Evolutionary conservation across 2,113 vertebrate genomes (phyloP).

Genomic region (Mobula birostris): DNA sequence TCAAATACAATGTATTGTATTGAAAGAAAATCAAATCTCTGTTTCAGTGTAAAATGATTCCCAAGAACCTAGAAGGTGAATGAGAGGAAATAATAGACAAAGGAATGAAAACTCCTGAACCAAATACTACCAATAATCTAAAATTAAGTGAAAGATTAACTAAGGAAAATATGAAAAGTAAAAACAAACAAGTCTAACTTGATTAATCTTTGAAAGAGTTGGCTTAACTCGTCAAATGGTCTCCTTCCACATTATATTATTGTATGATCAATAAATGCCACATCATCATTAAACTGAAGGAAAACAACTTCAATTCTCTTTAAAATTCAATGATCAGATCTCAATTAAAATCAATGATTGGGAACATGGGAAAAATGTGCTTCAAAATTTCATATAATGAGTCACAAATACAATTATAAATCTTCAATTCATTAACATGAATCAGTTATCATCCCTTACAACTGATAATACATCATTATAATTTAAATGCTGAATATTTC

Average conservation of each 20-base stretch:
- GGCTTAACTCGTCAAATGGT: no score
- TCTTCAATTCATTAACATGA: not conserved
- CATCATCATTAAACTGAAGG: not conserved
- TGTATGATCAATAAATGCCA: not conserved
- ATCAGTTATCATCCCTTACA: not conserved
- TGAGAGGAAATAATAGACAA: no score
- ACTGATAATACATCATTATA: not conserved
- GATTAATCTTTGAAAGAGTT: no score
- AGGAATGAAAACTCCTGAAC: no score
- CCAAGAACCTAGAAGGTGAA: no score
- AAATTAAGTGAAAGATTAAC: no score
- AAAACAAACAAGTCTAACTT: no score
- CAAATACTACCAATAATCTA: no score
- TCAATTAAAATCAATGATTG: not conserved
- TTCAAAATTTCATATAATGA: not conserved
- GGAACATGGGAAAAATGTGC: not conserved
- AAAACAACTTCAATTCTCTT: not conserved
- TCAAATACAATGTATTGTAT: no score
- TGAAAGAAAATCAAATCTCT: no score
- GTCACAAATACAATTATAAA: not conserved
- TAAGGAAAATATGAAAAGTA: no score
- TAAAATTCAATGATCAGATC: not conserved
- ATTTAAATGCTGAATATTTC: not conserved
- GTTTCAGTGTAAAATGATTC: no score
- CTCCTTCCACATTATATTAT: not conserved